Conservation (phyloP, 2,113 vertebrate species). For the Melanocharis versteri region DNA sequence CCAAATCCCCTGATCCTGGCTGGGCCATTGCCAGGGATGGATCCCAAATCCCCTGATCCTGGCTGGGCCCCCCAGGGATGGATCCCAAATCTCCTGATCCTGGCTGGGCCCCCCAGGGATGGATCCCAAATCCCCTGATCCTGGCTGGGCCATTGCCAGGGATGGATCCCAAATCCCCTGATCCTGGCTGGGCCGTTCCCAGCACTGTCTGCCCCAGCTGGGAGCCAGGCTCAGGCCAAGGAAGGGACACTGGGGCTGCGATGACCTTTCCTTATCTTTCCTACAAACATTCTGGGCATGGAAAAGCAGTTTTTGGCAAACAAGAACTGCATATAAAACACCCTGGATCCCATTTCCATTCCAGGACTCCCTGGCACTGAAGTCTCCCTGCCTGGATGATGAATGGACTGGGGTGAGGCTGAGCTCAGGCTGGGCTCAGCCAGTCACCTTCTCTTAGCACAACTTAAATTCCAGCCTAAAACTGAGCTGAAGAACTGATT, state of each 20-base stretch:
- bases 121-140: too few species aligned
- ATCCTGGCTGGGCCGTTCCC: neutral
- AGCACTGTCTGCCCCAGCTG: rapidly evolving
- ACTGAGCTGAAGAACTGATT: neutral
- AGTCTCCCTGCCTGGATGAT: neutral
- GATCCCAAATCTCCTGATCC: neutral
- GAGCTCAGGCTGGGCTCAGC: neutral
- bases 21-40: neutral
- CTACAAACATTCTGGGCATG: neutral
- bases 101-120: neutral
- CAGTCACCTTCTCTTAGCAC: neutral
- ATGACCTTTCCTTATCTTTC: neutral
- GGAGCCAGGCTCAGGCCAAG: neutral
- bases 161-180: neutral
- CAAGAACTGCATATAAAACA: neutral
- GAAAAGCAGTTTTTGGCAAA: neutral
- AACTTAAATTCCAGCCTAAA: neutral
- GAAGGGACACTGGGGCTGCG: neutral
- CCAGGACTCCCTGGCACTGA: neutral
- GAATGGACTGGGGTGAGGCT: neutral
- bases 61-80: neutral
- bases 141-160: too few species aligned
- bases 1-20: neutral
- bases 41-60: neutral
- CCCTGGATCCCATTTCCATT: neutral